Evolutionary conservation across 2,113 vertebrate species (phyloP).

Genomic region (Gasterosteus nipponicus): DNA sequence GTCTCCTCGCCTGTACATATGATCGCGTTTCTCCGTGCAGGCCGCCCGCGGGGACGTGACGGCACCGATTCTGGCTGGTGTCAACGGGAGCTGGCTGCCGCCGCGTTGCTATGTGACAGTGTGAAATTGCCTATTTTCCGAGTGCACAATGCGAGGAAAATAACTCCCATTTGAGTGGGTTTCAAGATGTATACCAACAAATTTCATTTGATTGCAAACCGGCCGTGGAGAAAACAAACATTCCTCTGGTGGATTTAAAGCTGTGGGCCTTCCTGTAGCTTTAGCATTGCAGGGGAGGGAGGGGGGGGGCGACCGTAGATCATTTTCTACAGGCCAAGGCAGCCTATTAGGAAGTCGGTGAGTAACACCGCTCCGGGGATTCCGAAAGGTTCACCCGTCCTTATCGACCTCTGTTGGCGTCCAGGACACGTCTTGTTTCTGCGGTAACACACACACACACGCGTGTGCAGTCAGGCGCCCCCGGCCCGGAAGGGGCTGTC

Average conservation of each 20-base stretch:
- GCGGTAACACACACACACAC: neutral
- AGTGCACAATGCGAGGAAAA: conserved; percentile 32
- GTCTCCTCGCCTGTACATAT: conserved; percentile 12
- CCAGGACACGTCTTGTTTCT: conserved; percentile 62
- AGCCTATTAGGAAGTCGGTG: conserved; percentile 45
- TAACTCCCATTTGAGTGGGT: conserved; percentile 4
- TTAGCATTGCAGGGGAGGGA: conserved; percentile 11
- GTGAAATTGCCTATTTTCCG: conserved; percentile 43
- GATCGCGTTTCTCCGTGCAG: conserved; percentile 54
- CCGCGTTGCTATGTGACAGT: conserved; percentile 40
- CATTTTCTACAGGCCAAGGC: conserved; percentile 33
- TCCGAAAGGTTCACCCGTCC: conserved; percentile 62
- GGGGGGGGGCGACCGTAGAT: conserved; percentile 42
- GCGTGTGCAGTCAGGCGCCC: too few relatives aligned
- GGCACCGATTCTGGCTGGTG: conserved; percentile 40
- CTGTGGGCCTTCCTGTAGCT: conserved; percentile 25
- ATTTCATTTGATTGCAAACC: conserved; percentile 20
- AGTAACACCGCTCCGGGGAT: conserved; percentile 58
- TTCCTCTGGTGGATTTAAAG: neutral
- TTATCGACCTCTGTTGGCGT: conserved; percentile 70
- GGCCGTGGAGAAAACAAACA: neutral
- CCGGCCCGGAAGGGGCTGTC: conserved; percentile 38
- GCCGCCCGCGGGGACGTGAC: conserved; percentile 55
- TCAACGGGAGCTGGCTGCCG: conserved; percentile 33
- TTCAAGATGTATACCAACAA: conserved; percentile 5